Base-by-base conservation (phyloP, 2,888 invertebrate species). In the Leptogaster cylindrica region DNA sequence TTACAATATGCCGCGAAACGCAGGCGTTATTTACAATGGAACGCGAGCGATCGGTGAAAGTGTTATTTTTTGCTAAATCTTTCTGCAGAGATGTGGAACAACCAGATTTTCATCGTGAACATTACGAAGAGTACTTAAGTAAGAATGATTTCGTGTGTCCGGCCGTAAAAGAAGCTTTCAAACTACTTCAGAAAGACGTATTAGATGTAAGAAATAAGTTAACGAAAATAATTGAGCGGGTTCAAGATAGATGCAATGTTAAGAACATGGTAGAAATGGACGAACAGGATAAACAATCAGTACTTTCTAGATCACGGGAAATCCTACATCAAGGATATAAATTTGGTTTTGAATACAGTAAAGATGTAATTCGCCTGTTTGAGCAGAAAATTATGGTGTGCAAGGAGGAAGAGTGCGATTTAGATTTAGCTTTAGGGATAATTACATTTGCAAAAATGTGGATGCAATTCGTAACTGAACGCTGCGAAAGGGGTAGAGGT, bases 391-490 rank as follows among this genome's bases (percentile, higher is more conserved):
- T 84, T 3, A 78, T 79, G 76, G 74, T 73, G 7, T 77, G 77
- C 7, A 78, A 73, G 76, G 84, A 74, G 46, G 74, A 75, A 5
- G 72, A 76, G 2, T 79, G 78, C 67, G 78, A 81, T 31, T 77
- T 76, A 1, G 79, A 80, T 71, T 77, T 90, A 27, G 85, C 88
- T 0, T 75, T 83, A 28, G 85, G 87, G 67, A 84, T 91, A 73
- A 85, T 90, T 3, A 81, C 84, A 33, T 91, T 92, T 77, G 90
- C 91, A 7, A 85, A 86, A 73, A 87, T 91, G 77, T 96, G 96
- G 96, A 95, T 95, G 92, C 84, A 85, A 67, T 96, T 95, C 79
- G 94, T 93, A 1, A 86, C 88, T 71, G 88, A 89, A 75, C 85
- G 91, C 12, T 96, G 94, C 77, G 95, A 95, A 76, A 82, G 90